A percentile compares a stretch with the other conserved stretches of the same genome.
Evolutionary conservation across 2,113 vertebrate species (phyloP).

Genomic region (Saccopteryx bilineata): DNA sequence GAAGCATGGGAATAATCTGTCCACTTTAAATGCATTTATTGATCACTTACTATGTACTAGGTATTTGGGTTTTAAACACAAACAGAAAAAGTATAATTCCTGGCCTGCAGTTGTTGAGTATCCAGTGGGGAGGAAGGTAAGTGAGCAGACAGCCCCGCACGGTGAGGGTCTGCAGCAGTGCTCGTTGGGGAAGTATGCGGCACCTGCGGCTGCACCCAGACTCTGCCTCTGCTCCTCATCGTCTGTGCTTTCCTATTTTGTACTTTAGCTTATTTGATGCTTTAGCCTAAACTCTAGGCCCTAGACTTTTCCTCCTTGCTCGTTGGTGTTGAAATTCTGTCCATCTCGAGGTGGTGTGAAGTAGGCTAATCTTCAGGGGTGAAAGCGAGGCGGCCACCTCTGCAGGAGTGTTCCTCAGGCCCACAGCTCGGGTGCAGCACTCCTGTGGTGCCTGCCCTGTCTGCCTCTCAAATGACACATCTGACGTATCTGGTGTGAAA

Average conservation of each 20-base stretch:
- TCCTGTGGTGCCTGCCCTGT: neutral
- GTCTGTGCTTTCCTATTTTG: neutral
- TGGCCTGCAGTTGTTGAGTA: neutral
- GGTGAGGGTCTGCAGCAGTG: too few relatives aligned
- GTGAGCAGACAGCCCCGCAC: neutral
- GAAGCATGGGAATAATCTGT: neutral
- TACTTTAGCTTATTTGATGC: neutral
- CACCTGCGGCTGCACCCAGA: neutral
- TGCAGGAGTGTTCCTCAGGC: neutral
- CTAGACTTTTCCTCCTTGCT: neutral
- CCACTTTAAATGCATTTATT: neutral
- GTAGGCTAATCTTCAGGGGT: neutral
- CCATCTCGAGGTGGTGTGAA: neutral
- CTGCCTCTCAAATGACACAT: neutral
- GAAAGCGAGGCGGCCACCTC: neutral
- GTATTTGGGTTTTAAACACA: constrained; percentile 40
- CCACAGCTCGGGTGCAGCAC: neutral
- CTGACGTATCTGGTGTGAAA: neutral
- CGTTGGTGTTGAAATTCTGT: neutral
- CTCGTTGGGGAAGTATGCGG: neutral
- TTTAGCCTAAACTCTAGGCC: neutral
- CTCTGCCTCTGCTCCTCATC: neutral
- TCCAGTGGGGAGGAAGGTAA: neutral
- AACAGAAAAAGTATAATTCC: neutral
- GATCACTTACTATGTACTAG: neutral